Evolutionary conservation across 2,113 vertebrate genomes (phyloP).

Genomic region (Phrynosoma blainvillii): DNA sequence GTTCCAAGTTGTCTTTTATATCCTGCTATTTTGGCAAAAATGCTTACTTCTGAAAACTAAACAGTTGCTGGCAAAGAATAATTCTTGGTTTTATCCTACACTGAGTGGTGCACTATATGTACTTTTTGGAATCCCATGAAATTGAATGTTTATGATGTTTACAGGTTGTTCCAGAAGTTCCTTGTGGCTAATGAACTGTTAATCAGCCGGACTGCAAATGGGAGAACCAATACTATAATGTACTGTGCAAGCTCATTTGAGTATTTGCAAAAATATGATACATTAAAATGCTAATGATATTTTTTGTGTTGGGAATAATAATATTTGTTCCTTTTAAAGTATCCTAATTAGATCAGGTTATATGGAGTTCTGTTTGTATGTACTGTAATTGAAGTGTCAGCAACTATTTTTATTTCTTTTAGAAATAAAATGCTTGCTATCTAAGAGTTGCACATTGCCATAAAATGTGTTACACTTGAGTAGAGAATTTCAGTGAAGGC

Average conservation of each 20-base stretch:
- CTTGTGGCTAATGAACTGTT: slow-evolving; percentile 41
- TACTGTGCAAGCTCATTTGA: slow-evolving; percentile 53
- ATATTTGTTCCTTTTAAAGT: slow-evolving; percentile 50
- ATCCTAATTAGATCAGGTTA: slow-evolving; percentile 47
- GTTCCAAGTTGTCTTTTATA: not conserved
- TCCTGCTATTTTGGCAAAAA: not conserved
- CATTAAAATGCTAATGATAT: slow-evolving; percentile 57
- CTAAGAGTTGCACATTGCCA: not conserved
- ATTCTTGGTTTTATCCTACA: not conserved
- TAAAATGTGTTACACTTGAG: not conserved
- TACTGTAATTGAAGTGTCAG: too few species aligned
- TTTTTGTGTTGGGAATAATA: slow-evolving; percentile 58
- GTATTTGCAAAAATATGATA: slow-evolving; percentile 61
- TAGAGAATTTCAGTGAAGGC: not conserved
- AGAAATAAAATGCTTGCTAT: not conserved
- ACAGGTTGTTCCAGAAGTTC: not conserved
- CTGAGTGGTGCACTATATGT: not conserved
- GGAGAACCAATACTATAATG: slow-evolving; percentile 43
- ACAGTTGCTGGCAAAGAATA: not conserved
- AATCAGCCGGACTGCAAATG: not conserved
- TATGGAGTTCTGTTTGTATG: slow-evolving; percentile 21
- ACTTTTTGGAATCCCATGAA: not conserved
- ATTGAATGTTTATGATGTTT: not conserved
- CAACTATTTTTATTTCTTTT: not conserved
- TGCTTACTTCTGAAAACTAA: not conserved